Conservation (phyloP, 1,140 invertebrate genomes). For the Trichonephila clavipes region DNA sequence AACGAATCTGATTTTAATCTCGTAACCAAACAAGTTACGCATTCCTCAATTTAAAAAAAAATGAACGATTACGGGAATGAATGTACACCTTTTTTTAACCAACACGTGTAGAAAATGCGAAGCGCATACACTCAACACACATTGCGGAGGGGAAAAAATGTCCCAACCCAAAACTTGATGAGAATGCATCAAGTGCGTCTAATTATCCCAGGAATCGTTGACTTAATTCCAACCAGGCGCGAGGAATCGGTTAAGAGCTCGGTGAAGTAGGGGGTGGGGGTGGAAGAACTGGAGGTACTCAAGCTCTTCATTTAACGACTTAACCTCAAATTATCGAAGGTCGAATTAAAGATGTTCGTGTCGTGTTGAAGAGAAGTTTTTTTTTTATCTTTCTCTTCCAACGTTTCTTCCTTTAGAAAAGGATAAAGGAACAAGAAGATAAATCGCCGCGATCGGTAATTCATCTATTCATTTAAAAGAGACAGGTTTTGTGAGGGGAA, state of each 20-base stretch:
- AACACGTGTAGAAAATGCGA: neutral
- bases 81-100: neutral
- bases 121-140: neutral
- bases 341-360: conserved; percentile 67
- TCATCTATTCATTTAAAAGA: conserved; percentile 57
- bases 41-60: neutral
- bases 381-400: neutral
- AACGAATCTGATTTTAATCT: neutral
- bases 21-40: neutral
- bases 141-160: neutral
- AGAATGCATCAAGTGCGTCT: conserved; percentile 43
- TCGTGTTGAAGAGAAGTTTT: conserved; percentile 38
- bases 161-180: neutral
- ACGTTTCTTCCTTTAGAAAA: neutral
- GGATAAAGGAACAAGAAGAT: conserved; percentile 33
- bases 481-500: conserved; percentile 6
- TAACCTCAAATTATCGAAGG: conserved; percentile 62
- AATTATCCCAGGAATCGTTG: conserved; percentile 56
- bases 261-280: neutral
- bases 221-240: conserved; percentile 43
- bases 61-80: neutral
- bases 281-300: neutral
- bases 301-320: conserved; percentile 54
- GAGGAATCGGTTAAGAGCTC: neutral
- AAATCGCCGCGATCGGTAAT: conserved; percentile 57